Base-by-base conservation (phyloP, 2,113 vertebrate genomes). In the Chaetura pelagica region DNA sequence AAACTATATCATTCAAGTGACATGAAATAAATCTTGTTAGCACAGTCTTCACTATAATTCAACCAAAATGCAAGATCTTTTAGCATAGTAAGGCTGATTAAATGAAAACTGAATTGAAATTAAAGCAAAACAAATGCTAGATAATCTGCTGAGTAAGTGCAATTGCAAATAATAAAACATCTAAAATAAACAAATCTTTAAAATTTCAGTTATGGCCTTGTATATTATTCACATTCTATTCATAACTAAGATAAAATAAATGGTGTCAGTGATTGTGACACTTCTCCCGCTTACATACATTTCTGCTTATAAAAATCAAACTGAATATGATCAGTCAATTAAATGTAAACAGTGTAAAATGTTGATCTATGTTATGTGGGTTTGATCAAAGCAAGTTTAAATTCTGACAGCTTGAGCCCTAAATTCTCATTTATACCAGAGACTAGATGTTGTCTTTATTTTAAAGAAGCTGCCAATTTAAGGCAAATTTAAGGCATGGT, bases 1-100 rank as follows among this genome's bases (percentile, higher is more conserved):
- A 87, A 94, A 77, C 27, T 97, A 13, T 84, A 92, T 94, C 32
- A 93, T 92, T 96, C 64, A 74, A 76, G 63, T 46, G 61, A 90
- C 85, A 86, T 81, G 77, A 90, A 96, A 97, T 90, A 96, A 96
- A 97, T 97, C 83, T 96, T 32, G n/a, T 91, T 91, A 84, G 12
- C 59, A 85, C 59, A 86, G 73, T 40, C 61, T 91, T 84, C 57
- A 73, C 68, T 58, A 66, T 93, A 95, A 93, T 95, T 97, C 96
- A 97, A 94, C 30, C 35, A 93, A 97, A 87, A 97, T 90, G 68
- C 66, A 96, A 93, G 78, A 72, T 66, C 26, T 94, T 97, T 82
- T 72, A 91, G 21, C 51, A 90, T 54, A 80, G 57, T n/a, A 94
- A 94, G 26, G 13, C 9, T 84, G 17, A 64, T 61, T 89, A 92